These are phyloP conservation scores for Protobothrops flavoviridis DNA, from an alignment of 2,113 vertebrate genomes.

Conservation along the genomic window DNA sequence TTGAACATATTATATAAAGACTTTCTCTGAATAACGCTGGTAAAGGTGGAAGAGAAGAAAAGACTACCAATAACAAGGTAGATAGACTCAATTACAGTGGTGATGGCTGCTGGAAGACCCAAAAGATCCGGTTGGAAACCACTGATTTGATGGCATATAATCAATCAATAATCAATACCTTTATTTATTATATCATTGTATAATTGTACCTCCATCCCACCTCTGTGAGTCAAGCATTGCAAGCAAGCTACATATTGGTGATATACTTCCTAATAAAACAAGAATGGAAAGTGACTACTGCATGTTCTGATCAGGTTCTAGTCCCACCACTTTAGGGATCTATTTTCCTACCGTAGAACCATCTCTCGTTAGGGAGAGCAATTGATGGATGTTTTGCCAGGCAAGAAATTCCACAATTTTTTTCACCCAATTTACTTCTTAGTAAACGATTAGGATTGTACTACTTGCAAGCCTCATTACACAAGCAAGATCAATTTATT, in stretches of 20 bases:
- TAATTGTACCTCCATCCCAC: background rate
- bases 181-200: background rate
- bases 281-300: background rate
- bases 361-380: background rate
- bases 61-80: too few species aligned
- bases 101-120: too few species aligned
- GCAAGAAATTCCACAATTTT: background rate
- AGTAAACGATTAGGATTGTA: background rate
- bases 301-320: background rate
- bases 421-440: background rate
- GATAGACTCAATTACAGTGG: too few species aligned
- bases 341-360: background rate
- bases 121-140: too few species aligned
- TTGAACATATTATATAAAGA: too few species aligned
- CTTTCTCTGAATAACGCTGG: too few species aligned
- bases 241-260: background rate
- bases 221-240: background rate
- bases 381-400: background rate
- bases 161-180: background rate
- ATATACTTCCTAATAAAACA: background rate
- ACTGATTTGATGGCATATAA: background rate
- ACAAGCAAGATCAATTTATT: background rate
- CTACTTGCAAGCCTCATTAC: background rate
- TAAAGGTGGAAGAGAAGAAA: too few species aligned
- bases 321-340: background rate